Evolutionary conservation across 2,888 invertebrate species (phyloP).

Genomic region (Lampropteryx suffumata): DNA sequence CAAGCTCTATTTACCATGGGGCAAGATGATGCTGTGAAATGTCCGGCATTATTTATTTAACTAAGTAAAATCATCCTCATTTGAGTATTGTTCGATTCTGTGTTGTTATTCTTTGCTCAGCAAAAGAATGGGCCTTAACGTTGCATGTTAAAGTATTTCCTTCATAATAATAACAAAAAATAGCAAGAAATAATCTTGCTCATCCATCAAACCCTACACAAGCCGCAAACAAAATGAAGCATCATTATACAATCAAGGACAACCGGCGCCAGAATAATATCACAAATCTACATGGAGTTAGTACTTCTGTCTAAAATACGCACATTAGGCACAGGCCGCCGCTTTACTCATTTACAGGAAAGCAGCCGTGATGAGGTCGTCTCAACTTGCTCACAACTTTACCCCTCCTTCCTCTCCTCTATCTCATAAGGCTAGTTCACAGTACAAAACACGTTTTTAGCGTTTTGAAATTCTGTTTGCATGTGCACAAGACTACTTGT

Average conservation of each 20-base stretch:
- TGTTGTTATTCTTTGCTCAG: too few species aligned
- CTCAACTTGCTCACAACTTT: slow-evolving; percentile 51
- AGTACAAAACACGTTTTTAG: background rate
- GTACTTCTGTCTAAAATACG: slow-evolving; percentile 32
- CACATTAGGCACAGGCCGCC: slow-evolving; percentile 50
- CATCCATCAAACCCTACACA: slow-evolving; percentile 24
- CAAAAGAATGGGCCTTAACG: too few species aligned
- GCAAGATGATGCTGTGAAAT: too few species aligned
- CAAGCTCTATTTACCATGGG: too few species aligned
- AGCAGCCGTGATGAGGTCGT: slow-evolving; percentile 54
- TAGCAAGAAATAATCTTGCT: slow-evolving; percentile 14
- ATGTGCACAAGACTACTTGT: too few species aligned
- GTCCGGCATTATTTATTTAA: too few species aligned
- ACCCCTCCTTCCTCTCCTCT: slow-evolving; percentile 24
- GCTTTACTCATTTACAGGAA: slow-evolving; percentile 50
- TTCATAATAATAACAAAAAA: slow-evolving; percentile 11
- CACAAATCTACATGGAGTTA: slow-evolving; percentile 24
- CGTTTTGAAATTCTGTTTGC: background rate
- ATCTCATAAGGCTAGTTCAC: slow-evolving; percentile 2
- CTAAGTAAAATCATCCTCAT: too few species aligned
- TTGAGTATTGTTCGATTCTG: too few species aligned
- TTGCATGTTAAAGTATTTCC: background rate
- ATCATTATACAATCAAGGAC: slow-evolving; percentile 37
- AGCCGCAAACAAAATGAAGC: slow-evolving; percentile 30
- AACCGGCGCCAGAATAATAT: slow-evolving; percentile 34